Base-by-base conservation (phyloP, 1,140 invertebrate genomes). In the Bombus pyrosoma region DNA sequence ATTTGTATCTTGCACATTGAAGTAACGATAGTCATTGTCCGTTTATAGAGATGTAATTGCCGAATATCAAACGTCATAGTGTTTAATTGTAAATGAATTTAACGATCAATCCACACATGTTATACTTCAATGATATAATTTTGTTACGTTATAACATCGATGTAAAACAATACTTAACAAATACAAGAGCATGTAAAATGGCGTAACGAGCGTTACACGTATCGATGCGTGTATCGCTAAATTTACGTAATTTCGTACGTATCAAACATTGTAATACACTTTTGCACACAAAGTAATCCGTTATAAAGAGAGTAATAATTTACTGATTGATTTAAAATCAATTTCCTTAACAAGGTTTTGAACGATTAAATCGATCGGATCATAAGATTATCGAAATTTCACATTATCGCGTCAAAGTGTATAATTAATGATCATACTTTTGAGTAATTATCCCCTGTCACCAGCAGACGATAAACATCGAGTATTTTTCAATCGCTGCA, bases 391-490 rank as follows among this genome's bases (percentile, higher is more conserved):
- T 9, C 32, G 32, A 69, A 80, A 53, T 53, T 69, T 71, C 43
- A 5, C 13, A 32, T 81, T 69, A 57, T 10, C 47, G 37, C 25
- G 5, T 71, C 81, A 64, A 75, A 64, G 53, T 62, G 32, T 62
- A 43, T 47, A 41, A 75, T 75, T 64, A 75, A 41, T 25, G 32
- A 13, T 43, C 39, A 37, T 53, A 77, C 69, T 87, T 87, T 84
- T 82, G 64, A 84, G 83, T 90, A 87, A 90, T 90, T 90, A 90
- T 79, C 81, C 9, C 37, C 74, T 64, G 89, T 85, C 85, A 87
- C 64, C 68, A 43, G 53, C 81, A 76, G 39, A 25, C 81, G 78
- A 57, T 71, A 76, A 83, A 81, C 77, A 64, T 81, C 64, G 43
- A n/a, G 41, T 83, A 69, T 75, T 83, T 68, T 81, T 78, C 53